Evolutionary conservation across 2,113 vertebrate species (phyloP).

Genomic region (Brachyhypopomus occidentalis): DNA sequence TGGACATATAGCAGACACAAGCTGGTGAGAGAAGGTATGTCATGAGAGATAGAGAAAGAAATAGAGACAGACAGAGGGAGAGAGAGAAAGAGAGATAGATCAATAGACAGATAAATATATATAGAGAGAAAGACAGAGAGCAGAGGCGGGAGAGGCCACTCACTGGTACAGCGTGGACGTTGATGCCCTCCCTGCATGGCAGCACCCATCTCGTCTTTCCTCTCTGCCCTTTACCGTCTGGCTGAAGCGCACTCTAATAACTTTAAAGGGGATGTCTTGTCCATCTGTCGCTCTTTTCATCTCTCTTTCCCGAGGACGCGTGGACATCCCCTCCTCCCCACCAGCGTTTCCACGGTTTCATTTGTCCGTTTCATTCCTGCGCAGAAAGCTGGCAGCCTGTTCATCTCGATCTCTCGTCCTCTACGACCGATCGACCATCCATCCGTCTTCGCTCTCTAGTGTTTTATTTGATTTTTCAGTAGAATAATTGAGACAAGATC

Average conservation of each 20-base stretch:
- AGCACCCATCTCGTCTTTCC: conserved; percentile 33
- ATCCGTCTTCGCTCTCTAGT: not conserved
- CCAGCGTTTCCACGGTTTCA: conserved; percentile 8
- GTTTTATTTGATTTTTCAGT: conserved; percentile 26
- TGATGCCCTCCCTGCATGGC: conserved; percentile 7
- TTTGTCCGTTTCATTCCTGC: conserved; percentile 37
- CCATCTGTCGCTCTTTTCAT: conserved; percentile 67
- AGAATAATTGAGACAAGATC: conserved; percentile 29
- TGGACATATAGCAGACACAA: not conserved
- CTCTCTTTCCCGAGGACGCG: conserved; percentile 58
- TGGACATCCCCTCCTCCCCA: conserved; percentile 53
- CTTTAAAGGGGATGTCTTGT: conserved; percentile 61
- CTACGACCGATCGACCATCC: not conserved
- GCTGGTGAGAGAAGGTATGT: conserved; percentile 5
- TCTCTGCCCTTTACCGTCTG: conserved; percentile 62
- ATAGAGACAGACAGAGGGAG: not conserved
- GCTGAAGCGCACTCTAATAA: conserved; percentile 60
- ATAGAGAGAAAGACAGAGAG: not conserved
- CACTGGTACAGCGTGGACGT: conserved; percentile 25
- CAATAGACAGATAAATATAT: not conserved
- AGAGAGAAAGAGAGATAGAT: not conserved
- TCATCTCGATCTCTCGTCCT: not conserved
- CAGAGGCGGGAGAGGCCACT: not conserved
- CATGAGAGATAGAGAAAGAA: not conserved
- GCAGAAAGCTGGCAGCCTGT: conserved; percentile 10